Evolutionary conservation across 2,113 vertebrate genomes (phyloP).

Genomic region (Crotalus tigris): DNA sequence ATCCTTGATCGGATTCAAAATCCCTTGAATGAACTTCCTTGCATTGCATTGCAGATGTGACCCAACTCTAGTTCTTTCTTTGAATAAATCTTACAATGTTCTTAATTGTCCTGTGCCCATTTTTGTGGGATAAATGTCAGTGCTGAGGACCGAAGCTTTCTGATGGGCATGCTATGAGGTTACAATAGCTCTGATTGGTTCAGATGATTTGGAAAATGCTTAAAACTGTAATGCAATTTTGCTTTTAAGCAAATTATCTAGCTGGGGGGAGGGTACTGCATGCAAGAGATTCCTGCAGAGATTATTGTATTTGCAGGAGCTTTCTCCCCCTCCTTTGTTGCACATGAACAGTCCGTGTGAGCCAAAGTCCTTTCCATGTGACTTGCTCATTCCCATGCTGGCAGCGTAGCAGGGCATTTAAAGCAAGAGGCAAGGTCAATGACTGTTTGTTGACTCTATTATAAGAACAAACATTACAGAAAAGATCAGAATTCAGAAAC

Average conservation of each 20-base stretch:
- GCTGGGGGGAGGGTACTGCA: constrained; percentile 6
- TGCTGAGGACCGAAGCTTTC: constrained; percentile 4
- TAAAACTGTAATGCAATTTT: constrained; percentile 43
- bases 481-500: constrained; percentile 47
- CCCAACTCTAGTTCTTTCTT: not conserved
- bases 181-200: constrained; percentile 37
- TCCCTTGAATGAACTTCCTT: not conserved
- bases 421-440: constrained; percentile 56
- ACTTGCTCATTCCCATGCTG: constrained; percentile 65
- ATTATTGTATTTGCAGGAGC: constrained; percentile 65
- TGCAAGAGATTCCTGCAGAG: constrained; percentile 65
- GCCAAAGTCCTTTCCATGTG: constrained; percentile 72
- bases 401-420: constrained; percentile 58
- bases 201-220: constrained; percentile 31
- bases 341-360: constrained; percentile 71
- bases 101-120: not conserved
- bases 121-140: not conserved
- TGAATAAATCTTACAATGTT: not conserved
- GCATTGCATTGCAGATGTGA: not conserved
- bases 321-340: constrained; percentile 55
- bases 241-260: constrained; percentile 55
- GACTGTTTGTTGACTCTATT: constrained; percentile 42
- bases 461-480: constrained; percentile 39
- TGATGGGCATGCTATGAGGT: constrained; percentile 14
- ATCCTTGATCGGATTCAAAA: not conserved